phyloP scores from a whole-genome alignment of 2,888 invertebrate species.

The Lycophotia porphyrea region DNA sequence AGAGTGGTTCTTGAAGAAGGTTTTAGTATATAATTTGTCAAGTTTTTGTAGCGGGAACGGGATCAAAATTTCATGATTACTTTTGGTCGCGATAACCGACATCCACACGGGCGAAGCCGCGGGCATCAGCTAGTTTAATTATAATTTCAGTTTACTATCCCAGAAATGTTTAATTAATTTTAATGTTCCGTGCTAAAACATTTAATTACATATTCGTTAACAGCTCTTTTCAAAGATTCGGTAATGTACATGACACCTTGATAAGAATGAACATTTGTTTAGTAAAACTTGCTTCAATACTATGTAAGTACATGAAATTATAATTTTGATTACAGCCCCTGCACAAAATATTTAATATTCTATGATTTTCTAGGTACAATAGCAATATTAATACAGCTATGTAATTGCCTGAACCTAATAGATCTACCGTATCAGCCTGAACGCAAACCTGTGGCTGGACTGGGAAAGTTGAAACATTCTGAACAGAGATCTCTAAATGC shows the following conservation, averaged over 20 bases:
- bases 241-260: slow-evolving; percentile 37
- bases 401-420: slow-evolving; percentile 67
- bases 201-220: slow-evolving; percentile 25
- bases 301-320: slow-evolving; percentile 69
- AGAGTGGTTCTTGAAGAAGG: too few relatives aligned
- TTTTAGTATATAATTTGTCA: too few relatives aligned
- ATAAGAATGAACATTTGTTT: slow-evolving; percentile 70
- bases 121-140: too few relatives aligned
- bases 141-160: slow-evolving; percentile 9
- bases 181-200: slow-evolving; percentile 28
- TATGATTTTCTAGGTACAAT: slow-evolving; percentile 59
- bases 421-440: slow-evolving; percentile 52
- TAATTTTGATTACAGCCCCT: background rate
- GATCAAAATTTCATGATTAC: too few relatives aligned
- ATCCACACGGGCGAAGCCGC: too few relatives aligned
- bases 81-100: too few relatives aligned
- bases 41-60: too few relatives aligned
- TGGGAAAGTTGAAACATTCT: background rate
- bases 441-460: background rate
- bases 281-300: slow-evolving; percentile 58
- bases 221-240: background rate
- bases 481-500: background rate
- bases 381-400: slow-evolving; percentile 57
- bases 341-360: background rate
- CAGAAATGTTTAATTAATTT: slow-evolving; percentile 35